Evolutionary conservation across 2,113 vertebrate species (phyloP), one percentile per base, ranked within the genome.

Genomic region (Oncorhynchus keta): DNA sequence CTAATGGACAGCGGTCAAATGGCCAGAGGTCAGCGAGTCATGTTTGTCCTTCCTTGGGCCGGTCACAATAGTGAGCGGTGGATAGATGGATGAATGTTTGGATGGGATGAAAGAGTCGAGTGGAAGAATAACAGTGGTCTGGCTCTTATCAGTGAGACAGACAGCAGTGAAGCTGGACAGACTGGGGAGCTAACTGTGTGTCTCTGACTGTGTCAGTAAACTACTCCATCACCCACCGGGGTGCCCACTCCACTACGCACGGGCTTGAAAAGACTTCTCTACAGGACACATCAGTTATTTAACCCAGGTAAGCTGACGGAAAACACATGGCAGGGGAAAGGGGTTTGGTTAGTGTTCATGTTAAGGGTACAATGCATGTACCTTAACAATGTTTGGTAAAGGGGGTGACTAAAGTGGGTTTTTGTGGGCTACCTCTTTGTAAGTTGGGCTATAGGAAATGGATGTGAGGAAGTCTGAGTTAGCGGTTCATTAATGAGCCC

Each of bases 41-140:
- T 92, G 92, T 93, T 93, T 94, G 91, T 83, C 80, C 89, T 91
- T 82, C 91, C 91, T 83, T 84, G 85, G 91, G 81, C 88, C 81
- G 87, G 87, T 85, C 81, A 91, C 89, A 92, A 92, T 85, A 83
- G 79, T 83, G 84, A 84, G 76, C 51, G 65, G 68, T 26, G 7
- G 71, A 49, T 32, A 75, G 90, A 87, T 85, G 77, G 77, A 66
- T 67, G 24, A 11, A 61, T 28, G 86, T 83, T 84, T 86, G 83
- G 87, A 84, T 83, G 84, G 83, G 39, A 90, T 84, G 81, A 88
- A 87, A 82, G 88, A 77, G 83, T 1, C 70, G 49, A n/a, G n/a
- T 32, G 45, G 30, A 78, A 26, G 49, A 16, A 9, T 35, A 66
- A 88, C 80, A 80, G 45, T 28, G 70, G 70, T 80, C 64, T 84